Base-by-base conservation (phyloP, 2,888 invertebrate genomes). In the Willowsia nigromaculata region DNA sequence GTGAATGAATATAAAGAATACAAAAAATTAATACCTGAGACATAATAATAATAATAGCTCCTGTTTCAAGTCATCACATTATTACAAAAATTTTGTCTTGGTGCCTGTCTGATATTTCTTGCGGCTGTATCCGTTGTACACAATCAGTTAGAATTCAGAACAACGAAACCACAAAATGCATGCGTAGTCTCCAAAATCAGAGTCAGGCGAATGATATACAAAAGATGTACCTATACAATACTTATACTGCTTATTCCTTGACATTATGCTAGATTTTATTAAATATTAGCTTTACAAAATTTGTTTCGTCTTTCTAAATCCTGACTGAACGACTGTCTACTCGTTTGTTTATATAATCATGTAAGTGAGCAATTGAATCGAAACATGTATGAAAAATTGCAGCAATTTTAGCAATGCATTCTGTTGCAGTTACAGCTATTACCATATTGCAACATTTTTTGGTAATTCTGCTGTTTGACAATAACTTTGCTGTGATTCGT, bases 401-500 rank as follows among this genome's bases (percentile, higher is more conserved):
- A n/a, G n/a, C n/a, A n/a, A n/a, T 71, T 40, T 30, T 71, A 71
- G 71, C 13, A 71, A 43, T 71, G 43, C 71, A 71, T 25, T 71
- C 40, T 43, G 25, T 25, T 43, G 43, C 37, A 56, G 37, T 13
- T 4, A 18, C 4, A 11, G 76, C n/a, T 11, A 47, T 25, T 22
- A n/a, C n/a, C 11, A 11, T 9, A 78, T 85, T 85, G 78, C 85
- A 78, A 76, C 85, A 85, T 78, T n/a, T 78, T 56, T 76, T 47
- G 27, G 68, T 56, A 82, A 68, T 85, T 76, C 18, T 62, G 15
- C 78, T 37, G 56, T 85, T 85, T 85, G 85, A 85, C 85, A 85
- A 78, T 85, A 78, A 76, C 59, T 85, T 78, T 47, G 76, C 33
- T 85, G 78, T 78, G 78, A 50, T 85, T 85, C 85, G 85, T 85